Percentiles rank a stretch among this genome's conserved stretches.
Evolutionary conservation across 2,113 vertebrate species (phyloP).

Genomic region (Opisthocomus hoazin): DNA sequence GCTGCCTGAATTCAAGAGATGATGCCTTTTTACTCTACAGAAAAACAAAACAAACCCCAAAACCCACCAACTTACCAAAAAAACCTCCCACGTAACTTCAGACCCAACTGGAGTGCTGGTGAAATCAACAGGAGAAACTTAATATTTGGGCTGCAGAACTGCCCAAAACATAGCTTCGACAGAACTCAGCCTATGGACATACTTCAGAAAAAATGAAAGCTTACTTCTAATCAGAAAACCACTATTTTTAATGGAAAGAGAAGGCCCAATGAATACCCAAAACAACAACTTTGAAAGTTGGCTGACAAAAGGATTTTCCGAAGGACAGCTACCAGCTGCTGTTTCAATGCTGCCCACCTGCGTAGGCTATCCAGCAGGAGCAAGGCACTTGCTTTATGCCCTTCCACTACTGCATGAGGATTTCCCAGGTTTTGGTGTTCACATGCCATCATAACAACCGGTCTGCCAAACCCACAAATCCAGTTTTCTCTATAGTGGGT

Average conservation of each 20-base stretch:
- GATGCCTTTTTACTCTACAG: background rate
- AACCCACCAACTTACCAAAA: background rate
- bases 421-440: background rate
- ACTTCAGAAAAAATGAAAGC: rapidly evolving
- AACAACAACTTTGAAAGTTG: background rate
- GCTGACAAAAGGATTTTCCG: no score
- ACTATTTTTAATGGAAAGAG: background rate
- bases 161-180: background rate
- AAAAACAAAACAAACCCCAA: no score
- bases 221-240: background rate
- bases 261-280: background rate
- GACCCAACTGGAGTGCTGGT: background rate
- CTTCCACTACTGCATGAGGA: background rate
- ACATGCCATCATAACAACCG: background rate
- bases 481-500: background rate
- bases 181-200: background rate
- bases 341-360: no score
- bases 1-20: background rate
- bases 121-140: background rate
- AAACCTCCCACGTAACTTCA: background rate
- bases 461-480: background rate
- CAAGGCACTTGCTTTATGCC: no score
- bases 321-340: no score
- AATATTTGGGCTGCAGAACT: background rate
- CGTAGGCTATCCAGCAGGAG: no score